Base-by-base conservation (phyloP, 2,113 vertebrate genomes). In the Syngnathus floridae region DNA sequence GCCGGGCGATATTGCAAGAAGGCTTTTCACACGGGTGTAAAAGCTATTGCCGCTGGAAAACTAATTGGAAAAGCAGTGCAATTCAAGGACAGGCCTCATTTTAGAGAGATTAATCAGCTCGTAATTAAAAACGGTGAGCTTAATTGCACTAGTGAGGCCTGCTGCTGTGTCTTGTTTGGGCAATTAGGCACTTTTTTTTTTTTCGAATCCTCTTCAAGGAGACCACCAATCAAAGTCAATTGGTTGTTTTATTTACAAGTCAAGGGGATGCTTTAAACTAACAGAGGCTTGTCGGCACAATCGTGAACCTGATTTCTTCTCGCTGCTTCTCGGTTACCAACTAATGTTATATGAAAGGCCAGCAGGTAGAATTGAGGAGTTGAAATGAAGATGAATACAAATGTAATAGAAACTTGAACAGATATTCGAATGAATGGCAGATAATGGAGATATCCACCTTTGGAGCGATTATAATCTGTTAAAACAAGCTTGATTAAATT, bases 91-190 rank as follows among this genome's bases (percentile, higher is more conserved):
- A 73, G 71, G 60, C 59, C 73, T 62, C 71, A 68, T 77, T 75
- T 79, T 81, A 78, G 71, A 31, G 71, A 69, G 79, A 80, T 81
- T 52, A 82, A 88, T 81, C 71, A 84, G 73, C 55, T 75, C 70
- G 65, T 66, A 77, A 76, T 80, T 72, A 81, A 83, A 80, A 82
- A 49, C 10, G 19, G 65, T 64, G 54, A 7, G 43, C 65, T 76
- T 83, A 75, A 79, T 78, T 77, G 74, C 64, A 46, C 14, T 16
- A 11, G 57, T 66, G 64, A 74, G 67, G 73, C 71, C 66, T 60
- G 65, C 57, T 35, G 49, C 51, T 71, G 71, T 67, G 80, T 78
- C 75, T 71, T 78, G 64, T 81, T 80, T 43, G 43, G 69, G 13
- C 79, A 36, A 78, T 77, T 78, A 83, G 67, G 31, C n/a, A 70